Percentiles rank a stretch among this genome's conserved stretches.
Conservation (phyloP, 2,113 vertebrate species). For the Nymphicus hollandicus region DNA sequence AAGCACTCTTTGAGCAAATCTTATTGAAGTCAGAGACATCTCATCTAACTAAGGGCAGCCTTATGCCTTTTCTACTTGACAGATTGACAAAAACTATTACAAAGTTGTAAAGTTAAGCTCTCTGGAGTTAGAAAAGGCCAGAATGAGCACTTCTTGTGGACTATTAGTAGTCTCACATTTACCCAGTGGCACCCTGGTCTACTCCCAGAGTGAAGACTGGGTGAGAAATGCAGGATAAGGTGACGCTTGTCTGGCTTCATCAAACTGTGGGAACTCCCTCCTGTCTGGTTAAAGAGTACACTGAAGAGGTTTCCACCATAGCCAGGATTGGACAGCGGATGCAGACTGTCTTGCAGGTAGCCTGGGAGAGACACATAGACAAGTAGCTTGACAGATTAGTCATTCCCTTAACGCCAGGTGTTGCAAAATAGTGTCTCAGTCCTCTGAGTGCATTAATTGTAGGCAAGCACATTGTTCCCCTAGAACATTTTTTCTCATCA, state of each 20-base stretch:
- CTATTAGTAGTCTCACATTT: background rate
- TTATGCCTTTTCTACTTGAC: background rate
- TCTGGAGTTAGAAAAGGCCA: background rate
- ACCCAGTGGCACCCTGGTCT: background rate
- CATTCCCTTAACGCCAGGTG: background rate
- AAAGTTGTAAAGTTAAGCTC: background rate
- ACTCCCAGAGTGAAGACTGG: background rate
- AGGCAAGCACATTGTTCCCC: background rate
- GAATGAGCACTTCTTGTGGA: background rate
- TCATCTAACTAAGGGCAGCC: background rate
- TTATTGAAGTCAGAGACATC: background rate
- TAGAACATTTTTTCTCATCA: background rate
- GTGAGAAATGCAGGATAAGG: background rate
- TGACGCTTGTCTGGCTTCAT: background rate
- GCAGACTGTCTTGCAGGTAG: background rate
- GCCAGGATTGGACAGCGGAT: background rate
- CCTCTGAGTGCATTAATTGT: background rate
- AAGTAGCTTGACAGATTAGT: background rate
- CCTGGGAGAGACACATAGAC: background rate
- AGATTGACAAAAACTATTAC: background rate
- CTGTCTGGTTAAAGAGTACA: background rate
- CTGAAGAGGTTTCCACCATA: background rate
- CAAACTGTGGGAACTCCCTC: background rate
- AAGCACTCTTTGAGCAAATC: background rate
- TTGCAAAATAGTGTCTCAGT: background rate